Evolutionary conservation across 2,797 vertebrate species (phyloP), one percentile per base, ranked within the genome.

Genomic region (Poeciliopsis infans): DNA sequence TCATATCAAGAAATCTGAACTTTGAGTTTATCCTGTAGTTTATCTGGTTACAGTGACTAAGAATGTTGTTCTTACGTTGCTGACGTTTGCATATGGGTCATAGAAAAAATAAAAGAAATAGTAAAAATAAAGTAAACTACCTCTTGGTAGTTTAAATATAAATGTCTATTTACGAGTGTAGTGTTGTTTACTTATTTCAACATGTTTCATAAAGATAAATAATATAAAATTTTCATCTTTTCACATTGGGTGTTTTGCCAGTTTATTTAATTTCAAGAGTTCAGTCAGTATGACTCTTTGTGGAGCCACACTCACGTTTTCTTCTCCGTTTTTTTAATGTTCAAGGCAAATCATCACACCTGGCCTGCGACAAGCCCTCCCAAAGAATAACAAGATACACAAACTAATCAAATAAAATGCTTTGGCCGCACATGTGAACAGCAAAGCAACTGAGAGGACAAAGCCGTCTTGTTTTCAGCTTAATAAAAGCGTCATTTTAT

Each of bases 381-480:
- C 12, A 41, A 43, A 74, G 47, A 57, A 61, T 1, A 3, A 66
- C 23, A 66, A 39, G 51, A 47, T 5, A 83, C 55, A 82, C 55
- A 61, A 80, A 66, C 3, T 23, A 61, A 61, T 16, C 1, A 16
- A 61, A 23, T 10, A 5, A 20, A 78, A 73, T 7, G 13, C 83
- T 90, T 83, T 72, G 82, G 89, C 89, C 89, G 82, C 93, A 82
- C 93, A 8, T 95, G 95, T 93, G 83, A 84, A 74, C 87, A 81
- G 74, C 47, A 89, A 89, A 85, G 92, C 95, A 91, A 86, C 87
- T 87, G 82, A 36, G 89, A 85, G 83, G 80, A 88, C 86, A 83
- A 79, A 43, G 33, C 1, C 2, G 2, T 33, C 95, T 97, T 94
- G 95, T 97, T 94, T 91, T 86, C 83, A 91, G 79, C 85, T 86